phyloP scores from a whole-genome alignment of 1,140 invertebrate genomes.

The Nasonia giraulti region DNA sequence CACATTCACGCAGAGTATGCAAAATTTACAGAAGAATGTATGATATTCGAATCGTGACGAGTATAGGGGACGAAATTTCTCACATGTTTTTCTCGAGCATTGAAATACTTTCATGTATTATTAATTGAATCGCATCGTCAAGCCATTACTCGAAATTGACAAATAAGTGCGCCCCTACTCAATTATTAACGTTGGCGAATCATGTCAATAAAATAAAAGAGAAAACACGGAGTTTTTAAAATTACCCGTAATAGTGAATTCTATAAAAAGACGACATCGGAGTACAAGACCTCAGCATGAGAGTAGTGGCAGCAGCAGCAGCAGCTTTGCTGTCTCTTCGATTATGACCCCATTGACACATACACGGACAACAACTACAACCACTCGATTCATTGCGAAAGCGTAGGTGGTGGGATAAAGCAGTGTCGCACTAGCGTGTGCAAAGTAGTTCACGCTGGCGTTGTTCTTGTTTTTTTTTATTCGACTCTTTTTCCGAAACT shows the following conservation, averaged over 20 bases:
- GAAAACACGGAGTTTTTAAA: neutral
- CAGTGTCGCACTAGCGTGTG: neutral
- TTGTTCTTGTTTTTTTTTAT: neutral
- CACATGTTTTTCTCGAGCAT: neutral
- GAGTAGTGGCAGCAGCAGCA: neutral
- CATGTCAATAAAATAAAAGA: neutral
- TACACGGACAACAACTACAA: neutral
- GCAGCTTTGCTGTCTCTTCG: neutral
- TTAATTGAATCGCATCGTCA: no score
- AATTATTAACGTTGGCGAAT: no score
- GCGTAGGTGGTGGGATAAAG: neutral
- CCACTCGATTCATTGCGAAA: neutral
- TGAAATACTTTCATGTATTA: no score
- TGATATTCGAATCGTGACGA: neutral
- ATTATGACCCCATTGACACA: neutral
- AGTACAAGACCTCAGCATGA: neutral
- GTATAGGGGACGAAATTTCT: neutral
- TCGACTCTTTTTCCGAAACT: neutral
- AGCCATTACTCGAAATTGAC: neutral
- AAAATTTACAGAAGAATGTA: neutral
- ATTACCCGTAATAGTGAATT: neutral
- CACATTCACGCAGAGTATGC: neutral
- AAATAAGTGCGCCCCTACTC: no score
- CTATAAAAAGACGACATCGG: neutral
- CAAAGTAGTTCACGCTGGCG: neutral